Evolutionary conservation across 2,888 invertebrate genomes (phyloP).

Genomic region (Melolontha melolontha): DNA sequence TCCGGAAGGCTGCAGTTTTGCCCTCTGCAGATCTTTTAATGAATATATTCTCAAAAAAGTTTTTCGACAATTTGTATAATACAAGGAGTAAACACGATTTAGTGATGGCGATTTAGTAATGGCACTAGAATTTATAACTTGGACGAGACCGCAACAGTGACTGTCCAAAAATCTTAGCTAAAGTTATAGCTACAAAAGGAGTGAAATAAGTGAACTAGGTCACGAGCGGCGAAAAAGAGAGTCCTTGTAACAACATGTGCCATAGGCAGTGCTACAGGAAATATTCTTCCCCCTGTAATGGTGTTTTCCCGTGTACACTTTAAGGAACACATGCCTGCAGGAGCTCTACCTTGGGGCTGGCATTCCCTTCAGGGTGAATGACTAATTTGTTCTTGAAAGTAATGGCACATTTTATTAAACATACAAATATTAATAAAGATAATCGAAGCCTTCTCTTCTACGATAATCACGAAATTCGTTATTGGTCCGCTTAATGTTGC

Average conservation of each 20-base stretch:
- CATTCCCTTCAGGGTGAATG: constrained; percentile 60
- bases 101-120: constrained; percentile 23
- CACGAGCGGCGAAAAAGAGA: constrained; percentile 13
- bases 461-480: constrained; percentile 60
- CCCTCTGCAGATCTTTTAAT: constrained; percentile 40
- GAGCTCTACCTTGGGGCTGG: constrained; percentile 59
- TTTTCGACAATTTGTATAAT: constrained; percentile 36
- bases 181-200: constrained; percentile 18
- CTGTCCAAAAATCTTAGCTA: constrained; percentile 36
- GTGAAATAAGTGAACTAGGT: background rate
- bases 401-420: constrained; percentile 39
- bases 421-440: constrained; percentile 50
- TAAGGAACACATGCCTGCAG: constrained; percentile 55
- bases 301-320: constrained; percentile 53
- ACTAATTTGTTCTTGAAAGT: constrained; percentile 50
- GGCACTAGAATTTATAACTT: constrained; percentile 19
- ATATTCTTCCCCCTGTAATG: constrained; percentile 56
- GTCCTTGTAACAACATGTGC: constrained; percentile 55
- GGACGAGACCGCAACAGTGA: constrained; percentile 40
- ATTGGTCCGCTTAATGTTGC: background rate
- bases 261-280: constrained; percentile 55
- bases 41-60: constrained; percentile 35
- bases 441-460: constrained; percentile 55
- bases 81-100: constrained; percentile 12
- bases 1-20: constrained; percentile 35